Evolutionary conservation across 2,797 vertebrate species (phyloP).

Genomic region (Molothrus aeneus): DNA sequence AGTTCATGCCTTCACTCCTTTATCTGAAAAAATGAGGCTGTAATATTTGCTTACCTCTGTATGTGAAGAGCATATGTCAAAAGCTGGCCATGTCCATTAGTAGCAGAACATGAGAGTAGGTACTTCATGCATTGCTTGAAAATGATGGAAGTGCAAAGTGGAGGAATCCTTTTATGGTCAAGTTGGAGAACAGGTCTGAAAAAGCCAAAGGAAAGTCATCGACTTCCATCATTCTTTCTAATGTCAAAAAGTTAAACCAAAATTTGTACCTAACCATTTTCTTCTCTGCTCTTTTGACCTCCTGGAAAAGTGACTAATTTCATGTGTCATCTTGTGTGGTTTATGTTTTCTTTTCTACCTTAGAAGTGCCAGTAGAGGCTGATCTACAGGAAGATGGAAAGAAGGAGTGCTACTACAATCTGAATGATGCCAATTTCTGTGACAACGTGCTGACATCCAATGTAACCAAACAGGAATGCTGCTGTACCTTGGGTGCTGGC

Average conservation of each 20-base stretch:
- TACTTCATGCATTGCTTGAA: neutral
- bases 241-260: neutral
- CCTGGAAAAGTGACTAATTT: neutral
- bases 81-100: neutral
- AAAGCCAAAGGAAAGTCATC: neutral
- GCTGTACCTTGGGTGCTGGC: slow-evolving; percentile 94
- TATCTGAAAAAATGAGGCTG: neutral
- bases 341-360: neutral
- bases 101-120: neutral
- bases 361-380: slow-evolving; percentile 56
- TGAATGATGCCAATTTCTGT: slow-evolving; percentile 93
- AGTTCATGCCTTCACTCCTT: neutral
- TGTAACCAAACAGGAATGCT: slow-evolving; percentile 94
- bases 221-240: neutral
- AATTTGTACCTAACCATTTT: neutral
- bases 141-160: neutral
- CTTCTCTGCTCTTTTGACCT: neutral
- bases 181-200: slow-evolving; percentile 4
- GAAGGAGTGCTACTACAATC: slow-evolving; percentile 94
- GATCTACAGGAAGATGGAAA: slow-evolving; percentile 79
- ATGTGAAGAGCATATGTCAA: neutral
- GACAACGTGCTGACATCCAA: slow-evolving; percentile 93
- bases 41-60: neutral
- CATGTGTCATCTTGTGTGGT: neutral
- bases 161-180: slow-evolving; percentile 16